Percentiles rank a stretch among this genome's conserved stretches.
phyloP scores from a whole-genome alignment of 2,113 vertebrate genomes.

The Lipotes vexillifer region DNA sequence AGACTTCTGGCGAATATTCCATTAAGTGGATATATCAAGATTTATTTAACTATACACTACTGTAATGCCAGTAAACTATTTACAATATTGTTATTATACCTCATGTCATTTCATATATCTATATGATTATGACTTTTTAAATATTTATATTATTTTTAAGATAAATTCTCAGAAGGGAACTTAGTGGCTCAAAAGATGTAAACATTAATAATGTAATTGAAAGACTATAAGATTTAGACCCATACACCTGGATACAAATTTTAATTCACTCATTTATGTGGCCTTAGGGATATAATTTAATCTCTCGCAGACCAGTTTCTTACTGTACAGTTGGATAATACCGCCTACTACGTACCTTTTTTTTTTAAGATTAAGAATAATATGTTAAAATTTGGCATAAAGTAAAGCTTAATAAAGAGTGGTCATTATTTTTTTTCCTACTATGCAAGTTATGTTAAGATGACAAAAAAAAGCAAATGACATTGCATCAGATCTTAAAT shows the following conservation, averaged over 20 bases:
- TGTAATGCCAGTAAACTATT: not conserved
- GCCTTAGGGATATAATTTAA: not conserved
- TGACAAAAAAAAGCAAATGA: not conserved
- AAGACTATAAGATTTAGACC: not conserved
- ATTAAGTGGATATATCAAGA: not conserved
- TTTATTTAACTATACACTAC: not conserved
- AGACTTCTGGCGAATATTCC: not conserved
- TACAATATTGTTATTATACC: not conserved
- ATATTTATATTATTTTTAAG: slow-evolving; percentile 35
- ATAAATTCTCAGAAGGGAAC: slow-evolving; percentile 9
- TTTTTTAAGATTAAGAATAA: not conserved
- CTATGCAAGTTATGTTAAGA: not conserved
- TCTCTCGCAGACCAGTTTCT: not conserved
- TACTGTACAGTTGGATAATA: not conserved
- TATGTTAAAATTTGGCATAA: not conserved
- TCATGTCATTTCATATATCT: not conserved
- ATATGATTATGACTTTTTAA: not conserved
- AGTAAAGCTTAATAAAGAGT: not conserved
- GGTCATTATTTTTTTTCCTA: not conserved
- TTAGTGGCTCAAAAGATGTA: not conserved
- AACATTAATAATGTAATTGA: not conserved
- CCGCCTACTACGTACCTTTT: not conserved
- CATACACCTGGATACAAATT: not conserved
- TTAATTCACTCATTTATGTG: not conserved
- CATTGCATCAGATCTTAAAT: not conserved